Percentiles rank a stretch among this genome's conserved stretches.
Evolutionary conservation across 2,797 vertebrate genomes (phyloP).

Genomic region (Arctocebus calabarensis): DNA sequence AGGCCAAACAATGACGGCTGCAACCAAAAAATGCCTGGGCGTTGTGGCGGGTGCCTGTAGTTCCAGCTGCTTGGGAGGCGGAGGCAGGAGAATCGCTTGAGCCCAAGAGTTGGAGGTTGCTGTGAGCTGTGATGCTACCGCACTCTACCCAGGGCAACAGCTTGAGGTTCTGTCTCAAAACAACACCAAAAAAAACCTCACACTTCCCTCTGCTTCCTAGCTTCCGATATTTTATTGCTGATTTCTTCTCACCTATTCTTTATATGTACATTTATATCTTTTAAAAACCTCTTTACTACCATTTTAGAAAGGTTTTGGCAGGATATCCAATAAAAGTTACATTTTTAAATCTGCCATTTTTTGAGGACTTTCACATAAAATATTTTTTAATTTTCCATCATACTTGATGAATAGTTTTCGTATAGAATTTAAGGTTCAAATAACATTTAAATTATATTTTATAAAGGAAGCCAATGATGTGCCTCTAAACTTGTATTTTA

Average conservation of each 20-base stretch:
- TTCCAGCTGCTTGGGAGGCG: no score
- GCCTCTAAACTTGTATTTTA: not conserved
- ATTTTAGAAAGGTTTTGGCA: not conserved
- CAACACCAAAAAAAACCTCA: not conserved
- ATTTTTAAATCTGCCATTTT: not conserved
- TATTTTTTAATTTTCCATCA: not conserved
- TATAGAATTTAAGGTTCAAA: constrained; percentile 33
- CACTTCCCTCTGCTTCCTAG: not conserved
- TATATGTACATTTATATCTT: not conserved
- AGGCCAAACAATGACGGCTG: no score
- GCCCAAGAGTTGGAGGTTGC: no score
- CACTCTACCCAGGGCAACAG: no score
- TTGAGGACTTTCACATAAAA: not conserved
- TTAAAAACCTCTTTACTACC: not conserved
- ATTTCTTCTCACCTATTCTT: not conserved
- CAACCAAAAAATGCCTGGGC: no score
- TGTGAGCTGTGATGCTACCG: no score
- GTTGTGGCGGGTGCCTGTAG: no score
- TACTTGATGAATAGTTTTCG: not conserved
- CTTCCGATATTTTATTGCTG: not conserved
- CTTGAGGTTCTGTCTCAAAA: no score
- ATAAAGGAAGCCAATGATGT: not conserved
- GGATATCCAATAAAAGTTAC: no score
- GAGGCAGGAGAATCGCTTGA: no score
- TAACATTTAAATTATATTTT: constrained; percentile 15